Conservation (phyloP, 2,888 invertebrate genomes). For the Ophion ellenae region DNA sequence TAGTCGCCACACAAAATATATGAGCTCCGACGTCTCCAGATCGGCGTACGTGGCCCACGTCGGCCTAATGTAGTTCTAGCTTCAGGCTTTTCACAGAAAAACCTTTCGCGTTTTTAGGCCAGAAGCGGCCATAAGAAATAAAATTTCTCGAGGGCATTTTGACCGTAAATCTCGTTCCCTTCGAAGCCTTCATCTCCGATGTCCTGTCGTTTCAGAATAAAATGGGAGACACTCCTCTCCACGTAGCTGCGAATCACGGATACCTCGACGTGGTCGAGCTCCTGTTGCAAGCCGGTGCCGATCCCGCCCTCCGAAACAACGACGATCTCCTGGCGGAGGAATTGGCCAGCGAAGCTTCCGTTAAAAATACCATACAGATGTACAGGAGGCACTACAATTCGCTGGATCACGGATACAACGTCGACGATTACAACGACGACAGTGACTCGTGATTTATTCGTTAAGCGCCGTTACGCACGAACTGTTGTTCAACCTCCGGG, state of each 20-base stretch:
- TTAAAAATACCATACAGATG: constrained; percentile 80
- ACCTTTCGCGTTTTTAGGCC: too few relatives aligned
- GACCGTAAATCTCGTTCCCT: neutral
- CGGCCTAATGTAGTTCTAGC: too few relatives aligned
- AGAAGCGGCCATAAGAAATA: neutral
- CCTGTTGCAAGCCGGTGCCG: constrained; percentile 85
- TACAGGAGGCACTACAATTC: constrained; percentile 70
- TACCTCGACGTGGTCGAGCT: constrained; percentile 85
- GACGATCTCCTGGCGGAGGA: constrained; percentile 85
- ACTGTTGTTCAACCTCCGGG: neutral
- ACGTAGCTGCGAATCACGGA: constrained; percentile 87
- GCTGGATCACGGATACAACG: constrained; percentile 75
- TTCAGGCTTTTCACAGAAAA: too few relatives aligned
- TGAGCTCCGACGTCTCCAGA: too few relatives aligned
- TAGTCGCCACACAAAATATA: too few relatives aligned
- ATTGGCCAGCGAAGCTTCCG: constrained; percentile 84
- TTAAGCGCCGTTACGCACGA: neutral
- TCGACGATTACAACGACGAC: constrained; percentile 83
- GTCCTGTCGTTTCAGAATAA: constrained; percentile 85
- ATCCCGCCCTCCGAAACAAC: constrained; percentile 84
- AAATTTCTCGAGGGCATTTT: neutral
- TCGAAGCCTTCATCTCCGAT: neutral
- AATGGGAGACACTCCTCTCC: constrained; percentile 88
- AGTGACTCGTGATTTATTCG: constrained; percentile 77
- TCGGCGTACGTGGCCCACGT: too few relatives aligned